Conservation (phyloP, 2,888 invertebrate species). For the Leptinotarsa juncta region DNA sequence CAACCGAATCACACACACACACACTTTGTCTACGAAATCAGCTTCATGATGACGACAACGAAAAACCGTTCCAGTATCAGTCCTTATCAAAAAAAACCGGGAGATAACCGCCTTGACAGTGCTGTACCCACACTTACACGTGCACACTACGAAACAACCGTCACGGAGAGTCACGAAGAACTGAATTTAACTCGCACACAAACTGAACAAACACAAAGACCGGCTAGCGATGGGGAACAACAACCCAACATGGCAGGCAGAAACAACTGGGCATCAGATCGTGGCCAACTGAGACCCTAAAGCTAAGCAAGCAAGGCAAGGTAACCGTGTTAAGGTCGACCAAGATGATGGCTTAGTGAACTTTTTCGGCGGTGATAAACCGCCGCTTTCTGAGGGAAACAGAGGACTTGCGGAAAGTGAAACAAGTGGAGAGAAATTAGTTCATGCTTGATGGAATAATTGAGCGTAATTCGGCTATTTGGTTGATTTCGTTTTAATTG, state of each 20-base stretch:
- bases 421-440: constrained; percentile 9
- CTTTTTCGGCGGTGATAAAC: constrained; percentile 22
- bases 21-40: constrained; percentile 12
- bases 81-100: constrained; percentile 23
- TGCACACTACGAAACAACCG: constrained; percentile 20
- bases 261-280: constrained; percentile 24
- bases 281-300: constrained; percentile 29
- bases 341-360: constrained; percentile 28
- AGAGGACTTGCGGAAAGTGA: constrained; percentile 12
- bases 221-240: constrained; percentile 17
- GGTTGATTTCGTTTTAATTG: constrained; percentile 12
- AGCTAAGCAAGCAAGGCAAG: constrained; percentile 36
- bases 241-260: constrained; percentile 28
- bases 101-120: constrained; percentile 29
- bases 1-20: constrained; percentile 6
- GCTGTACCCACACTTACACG: constrained; percentile 37
- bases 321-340: constrained; percentile 53
- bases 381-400: constrained; percentile 17
- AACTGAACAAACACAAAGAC: constrained; percentile 29
- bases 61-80: constrained; percentile 8
- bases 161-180: constrained; percentile 23
- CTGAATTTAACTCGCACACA: constrained; percentile 26
- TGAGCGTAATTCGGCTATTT: not conserved
- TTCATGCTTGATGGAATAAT: constrained; percentile 7
- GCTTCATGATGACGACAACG: not conserved